Conservation (phyloP, 2,113 vertebrate species). For the Urocynchramus pylzowi region DNA sequence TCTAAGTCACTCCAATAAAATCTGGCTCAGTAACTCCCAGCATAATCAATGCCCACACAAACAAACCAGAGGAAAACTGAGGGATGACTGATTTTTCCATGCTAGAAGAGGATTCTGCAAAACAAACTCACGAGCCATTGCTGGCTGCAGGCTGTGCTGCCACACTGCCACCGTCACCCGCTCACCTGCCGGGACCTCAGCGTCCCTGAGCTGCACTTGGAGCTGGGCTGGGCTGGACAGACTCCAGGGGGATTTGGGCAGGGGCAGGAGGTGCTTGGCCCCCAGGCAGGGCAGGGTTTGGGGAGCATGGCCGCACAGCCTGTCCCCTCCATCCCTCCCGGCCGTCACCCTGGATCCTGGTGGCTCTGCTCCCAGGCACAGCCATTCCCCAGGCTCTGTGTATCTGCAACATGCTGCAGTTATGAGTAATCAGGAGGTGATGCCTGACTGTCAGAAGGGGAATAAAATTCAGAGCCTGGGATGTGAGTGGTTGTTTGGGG, state of each 20-base stretch:
- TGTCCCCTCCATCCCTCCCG: accelerated
- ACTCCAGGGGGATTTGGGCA: background rate
- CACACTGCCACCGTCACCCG: background rate
- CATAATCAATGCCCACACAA: constrained; percentile 1
- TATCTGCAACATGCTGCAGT: constrained; percentile 39
- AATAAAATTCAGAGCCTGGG: background rate
- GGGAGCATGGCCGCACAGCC: background rate
- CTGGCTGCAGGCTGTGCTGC: background rate
- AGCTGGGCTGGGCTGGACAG: background rate
- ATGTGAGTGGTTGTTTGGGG: background rate
- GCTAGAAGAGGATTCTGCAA: background rate
- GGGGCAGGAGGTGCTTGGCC: accelerated
- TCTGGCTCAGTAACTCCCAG: constrained; percentile 5
- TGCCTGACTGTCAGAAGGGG: background rate
- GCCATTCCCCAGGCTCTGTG: background rate
- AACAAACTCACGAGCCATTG: accelerated
- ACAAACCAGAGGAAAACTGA: background rate
- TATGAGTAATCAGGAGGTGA: constrained; percentile 35
- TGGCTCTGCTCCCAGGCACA: background rate
- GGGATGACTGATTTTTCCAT: background rate
- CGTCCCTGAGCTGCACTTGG: accelerated
- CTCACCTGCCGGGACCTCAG: background rate
- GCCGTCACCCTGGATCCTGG: background rate
- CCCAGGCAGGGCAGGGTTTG: background rate
- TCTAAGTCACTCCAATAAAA: constrained; percentile 22